phyloP scores from a whole-genome alignment of 2,113 vertebrate genomes.

The Austrofundulus limnaeus region DNA sequence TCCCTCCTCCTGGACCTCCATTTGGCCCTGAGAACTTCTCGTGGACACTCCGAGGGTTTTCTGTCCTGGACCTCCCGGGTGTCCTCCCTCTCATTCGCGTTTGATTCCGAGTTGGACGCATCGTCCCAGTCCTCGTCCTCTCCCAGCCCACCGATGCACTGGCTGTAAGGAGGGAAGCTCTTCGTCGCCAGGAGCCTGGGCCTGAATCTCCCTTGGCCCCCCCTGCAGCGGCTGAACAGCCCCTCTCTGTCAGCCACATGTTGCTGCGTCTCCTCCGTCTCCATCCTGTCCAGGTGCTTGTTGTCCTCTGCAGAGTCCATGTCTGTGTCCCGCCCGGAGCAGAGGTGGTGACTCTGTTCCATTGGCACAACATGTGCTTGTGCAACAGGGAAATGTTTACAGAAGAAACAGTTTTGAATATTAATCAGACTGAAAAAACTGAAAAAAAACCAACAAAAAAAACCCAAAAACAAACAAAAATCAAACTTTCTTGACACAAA shows the following conservation, averaged over 20 bases:
- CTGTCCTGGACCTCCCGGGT: neutral
- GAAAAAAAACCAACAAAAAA: slow-evolving; percentile 13
- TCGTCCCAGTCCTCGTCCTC: neutral
- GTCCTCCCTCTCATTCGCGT: neutral
- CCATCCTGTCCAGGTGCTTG: slow-evolving; percentile 19
- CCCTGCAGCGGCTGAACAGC: slow-evolving; percentile 15
- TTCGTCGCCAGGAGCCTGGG: slow-evolving; percentile 56
- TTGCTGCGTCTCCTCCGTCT: slow-evolving; percentile 29
- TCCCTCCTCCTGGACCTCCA: slow-evolving; percentile 50
- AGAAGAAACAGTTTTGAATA: slow-evolving; percentile 39
- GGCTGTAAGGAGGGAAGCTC: slow-evolving; percentile 68
- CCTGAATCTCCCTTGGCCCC: slow-evolving; percentile 27
- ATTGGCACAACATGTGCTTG: slow-evolving; percentile 30
- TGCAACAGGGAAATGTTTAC: slow-evolving; percentile 37
- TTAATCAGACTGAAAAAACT: slow-evolving; percentile 24
- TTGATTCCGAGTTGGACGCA: neutral
- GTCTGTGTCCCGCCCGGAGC: neutral
- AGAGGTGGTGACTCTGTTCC: slow-evolving; percentile 12
- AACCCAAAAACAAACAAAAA: neutral
- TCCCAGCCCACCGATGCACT: slow-evolving; percentile 61
- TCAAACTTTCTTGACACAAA: neutral
- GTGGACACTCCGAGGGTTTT: slow-evolving; percentile 15
- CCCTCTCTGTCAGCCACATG: slow-evolving; percentile 27
- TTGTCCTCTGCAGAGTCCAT: slow-evolving; percentile 30
- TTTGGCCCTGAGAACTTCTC: slow-evolving; percentile 34